Conservation (phyloP, 2,113 vertebrate species). For the Colinus virginianus region DNA sequence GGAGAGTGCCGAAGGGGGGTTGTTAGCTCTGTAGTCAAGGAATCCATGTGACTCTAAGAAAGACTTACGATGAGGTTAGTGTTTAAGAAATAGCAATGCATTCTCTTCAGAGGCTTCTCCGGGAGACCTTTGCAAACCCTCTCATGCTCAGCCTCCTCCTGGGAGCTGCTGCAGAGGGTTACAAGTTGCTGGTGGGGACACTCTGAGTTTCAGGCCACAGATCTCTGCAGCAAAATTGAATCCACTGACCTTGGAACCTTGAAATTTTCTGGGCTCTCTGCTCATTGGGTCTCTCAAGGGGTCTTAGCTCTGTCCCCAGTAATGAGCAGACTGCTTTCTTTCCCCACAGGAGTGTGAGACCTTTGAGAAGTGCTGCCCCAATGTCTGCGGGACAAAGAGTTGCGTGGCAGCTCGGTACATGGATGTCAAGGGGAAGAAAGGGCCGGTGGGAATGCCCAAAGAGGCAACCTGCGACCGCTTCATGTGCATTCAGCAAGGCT, state of each 20-base stretch:
- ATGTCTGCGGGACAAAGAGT: conserved; percentile 93
- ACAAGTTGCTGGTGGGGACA: no score
- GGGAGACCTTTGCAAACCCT: not conserved
- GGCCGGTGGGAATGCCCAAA: conserved; percentile 87
- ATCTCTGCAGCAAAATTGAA: not conserved
- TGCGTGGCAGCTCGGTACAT: conserved; percentile 93
- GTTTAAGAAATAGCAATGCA: not conserved
- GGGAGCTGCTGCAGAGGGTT: not conserved
- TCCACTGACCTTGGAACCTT: not conserved
- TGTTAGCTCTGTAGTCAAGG: not conserved
- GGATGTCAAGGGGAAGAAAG: conserved; percentile 86
- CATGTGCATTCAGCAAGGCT: conserved; percentile 95
- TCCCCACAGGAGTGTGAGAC: conserved; percentile 89
- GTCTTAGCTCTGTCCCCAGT: not conserved
- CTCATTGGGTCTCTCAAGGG: not conserved
- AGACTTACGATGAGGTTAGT: not conserved
- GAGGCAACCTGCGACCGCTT: conserved; percentile 91
- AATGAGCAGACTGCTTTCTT: not conserved
- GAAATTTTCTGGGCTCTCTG: not conserved
- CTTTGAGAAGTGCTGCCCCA: conserved; percentile 96
- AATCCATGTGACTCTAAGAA: conserved; percentile 44
- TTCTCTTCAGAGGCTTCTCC: not conserved
- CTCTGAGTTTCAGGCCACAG: not conserved
- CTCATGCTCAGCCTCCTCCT: not conserved
- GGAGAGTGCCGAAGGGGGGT: not conserved